Evolutionary conservation across 2,797 vertebrate genomes (phyloP).

Genomic region (Sebastes oblongus): DNA sequence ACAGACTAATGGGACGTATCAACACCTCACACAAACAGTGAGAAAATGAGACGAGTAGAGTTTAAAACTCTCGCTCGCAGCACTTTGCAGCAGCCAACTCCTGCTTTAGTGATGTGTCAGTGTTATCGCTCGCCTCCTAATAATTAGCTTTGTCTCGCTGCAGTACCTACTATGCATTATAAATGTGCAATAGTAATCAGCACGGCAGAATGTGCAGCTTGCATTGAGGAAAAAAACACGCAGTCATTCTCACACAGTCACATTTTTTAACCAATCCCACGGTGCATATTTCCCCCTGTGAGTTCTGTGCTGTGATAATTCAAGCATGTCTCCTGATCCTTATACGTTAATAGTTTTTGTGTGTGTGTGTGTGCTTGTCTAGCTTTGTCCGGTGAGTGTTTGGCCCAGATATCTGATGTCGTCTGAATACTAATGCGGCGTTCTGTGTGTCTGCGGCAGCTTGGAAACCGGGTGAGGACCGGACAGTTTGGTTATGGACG

Average conservation of each 20-base stretch:
- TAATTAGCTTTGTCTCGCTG: conserved; percentile 71
- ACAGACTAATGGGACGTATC: conserved; percentile 71
- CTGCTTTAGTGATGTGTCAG: conserved; percentile 68
- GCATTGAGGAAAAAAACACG: conserved; percentile 34
- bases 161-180: conserved; percentile 47
- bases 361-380: conserved; percentile 14
- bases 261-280: conserved; percentile 26
- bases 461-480: neutral
- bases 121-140: conserved; percentile 62
- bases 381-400: conserved; percentile 52
- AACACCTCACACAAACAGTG: conserved; percentile 45
- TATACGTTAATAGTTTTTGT: conserved; percentile 13
- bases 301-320: conserved; percentile 27
- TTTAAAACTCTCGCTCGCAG: conserved; percentile 52
- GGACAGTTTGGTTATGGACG: neutral
- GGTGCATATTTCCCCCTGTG: neutral
- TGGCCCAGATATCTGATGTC: conserved; percentile 38
- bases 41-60: conserved; percentile 43
- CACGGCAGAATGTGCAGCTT: conserved; percentile 43
- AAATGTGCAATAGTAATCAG: conserved; percentile 45
- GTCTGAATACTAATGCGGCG: conserved; percentile 55
- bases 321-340: conserved; percentile 32
- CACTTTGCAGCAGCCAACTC: conserved; percentile 45
- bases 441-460: conserved; percentile 27
- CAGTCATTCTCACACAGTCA: conserved; percentile 1